Evolutionary conservation across 1,140 invertebrate genomes (phyloP), one percentile per base, ranked within the genome.

Genomic region (Drosophila kepulauana): DNA sequence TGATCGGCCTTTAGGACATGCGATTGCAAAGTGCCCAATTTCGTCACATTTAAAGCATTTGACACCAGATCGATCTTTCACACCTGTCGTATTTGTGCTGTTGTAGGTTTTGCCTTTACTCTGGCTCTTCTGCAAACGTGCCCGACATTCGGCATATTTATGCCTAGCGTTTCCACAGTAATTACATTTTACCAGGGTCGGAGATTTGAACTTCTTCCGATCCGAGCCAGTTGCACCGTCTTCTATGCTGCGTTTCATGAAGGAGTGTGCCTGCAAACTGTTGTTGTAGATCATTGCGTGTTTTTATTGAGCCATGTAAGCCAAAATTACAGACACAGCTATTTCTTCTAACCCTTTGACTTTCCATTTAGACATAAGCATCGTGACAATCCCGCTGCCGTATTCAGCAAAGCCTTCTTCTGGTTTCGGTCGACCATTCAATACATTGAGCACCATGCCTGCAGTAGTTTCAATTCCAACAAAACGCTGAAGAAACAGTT

Each of bases 281-380:
- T 49, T 63, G 59, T 28, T 70, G 52, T 7, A 59, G 11, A n/a
- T 75, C 65, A 58, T 62, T 74, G 5, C 57, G 56, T 2, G 63
- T 69, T 43, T 56, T 58, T 2, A 75, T 71, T 71, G 67, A 2
- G 74, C 61, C 61, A 75, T 76, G 62, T 66, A 61, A 3, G 68
- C 54, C 49, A 76, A 48, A 7, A 54, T 28, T 51, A 65, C 13
- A 7, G 54, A 75, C 8, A 75, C 35, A 2, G 59, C 58, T 13
- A 64, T 70, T 43, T 64, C 52, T 16, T 70, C 61, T 20, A 65
- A 10, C 13, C 51, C 45, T 5, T 43, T 61, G 1, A 65, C 1
- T 51, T 59, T 65, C 20, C 43, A 65, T 33, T 51, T 64, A 11
- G 69, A 57, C 41, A 64, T 33, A 7, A 64, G 38, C 10, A 71